Percentiles rank a stretch among this genome's conserved stretches.
phyloP scores from a whole-genome alignment of 2,888 invertebrate species.

The Thumatha senex region DNA sequence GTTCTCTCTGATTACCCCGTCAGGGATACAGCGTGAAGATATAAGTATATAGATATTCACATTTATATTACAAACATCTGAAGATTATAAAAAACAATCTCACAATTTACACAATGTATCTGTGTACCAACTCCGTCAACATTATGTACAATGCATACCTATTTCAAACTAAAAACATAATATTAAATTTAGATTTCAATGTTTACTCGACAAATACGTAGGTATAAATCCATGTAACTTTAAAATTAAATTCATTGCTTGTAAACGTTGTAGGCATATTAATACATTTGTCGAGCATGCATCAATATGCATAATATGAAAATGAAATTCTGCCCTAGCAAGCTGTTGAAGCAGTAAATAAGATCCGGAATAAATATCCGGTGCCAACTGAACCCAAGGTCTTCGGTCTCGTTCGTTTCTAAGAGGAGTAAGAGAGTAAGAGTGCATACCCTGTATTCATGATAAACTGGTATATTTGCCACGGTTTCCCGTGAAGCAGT shows the following conservation, averaged over 20 bases:
- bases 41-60: too few species aligned
- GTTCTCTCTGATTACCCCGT: too few species aligned
- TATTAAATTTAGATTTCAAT: too few species aligned
- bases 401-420: slow-evolving; percentile 39
- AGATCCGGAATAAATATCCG: slow-evolving; percentile 75
- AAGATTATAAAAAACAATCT: too few species aligned
- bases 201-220: too few species aligned
- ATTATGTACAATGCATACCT: too few species aligned
- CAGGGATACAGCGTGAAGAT: too few species aligned
- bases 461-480: slow-evolving; percentile 55
- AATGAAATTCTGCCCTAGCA: slow-evolving; percentile 62
- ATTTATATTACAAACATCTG: too few species aligned
- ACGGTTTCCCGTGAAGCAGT: slow-evolving; percentile 54
- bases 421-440: slow-evolving; percentile 31
- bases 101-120: neutral
- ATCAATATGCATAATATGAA: slow-evolving; percentile 66
- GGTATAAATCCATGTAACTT: slow-evolving; percentile 19
- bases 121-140: too few species aligned
- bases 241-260: slow-evolving; percentile 31
- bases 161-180: too few species aligned
- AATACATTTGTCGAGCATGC: slow-evolving; percentile 47
- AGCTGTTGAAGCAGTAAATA: slow-evolving; percentile 70
- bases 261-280: slow-evolving; percentile 40
- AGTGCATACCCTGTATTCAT: slow-evolving; percentile 43
- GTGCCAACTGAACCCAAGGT: slow-evolving; percentile 51